Percentiles rank a stretch among this genome's conserved stretches.
These are phyloP conservation scores for Notolabrus celidotus DNA, from an alignment of 2,797 vertebrate species.

Conservation along the genomic window DNA sequence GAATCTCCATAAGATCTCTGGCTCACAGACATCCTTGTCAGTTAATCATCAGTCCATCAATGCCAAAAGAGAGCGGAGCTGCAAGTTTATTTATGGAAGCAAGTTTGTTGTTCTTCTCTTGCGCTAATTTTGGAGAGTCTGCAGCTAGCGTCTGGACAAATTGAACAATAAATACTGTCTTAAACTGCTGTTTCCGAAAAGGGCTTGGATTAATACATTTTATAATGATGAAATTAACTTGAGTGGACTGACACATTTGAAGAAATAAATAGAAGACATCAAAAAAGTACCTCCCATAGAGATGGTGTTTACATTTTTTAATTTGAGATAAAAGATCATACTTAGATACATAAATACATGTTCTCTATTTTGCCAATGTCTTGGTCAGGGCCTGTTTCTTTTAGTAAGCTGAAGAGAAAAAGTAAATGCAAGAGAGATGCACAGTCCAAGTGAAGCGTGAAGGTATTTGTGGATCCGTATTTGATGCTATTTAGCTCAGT, in stretches of 20 bases:
- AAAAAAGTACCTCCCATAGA: too few relatives aligned
- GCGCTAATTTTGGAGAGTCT: slow-evolving; percentile 55
- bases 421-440: not conserved
- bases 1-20: slow-evolving; percentile 32
- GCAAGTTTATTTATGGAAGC: slow-evolving; percentile 60
- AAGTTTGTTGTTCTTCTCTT: slow-evolving; percentile 47
- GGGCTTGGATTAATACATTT: not conserved
- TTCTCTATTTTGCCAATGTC: too few relatives aligned
- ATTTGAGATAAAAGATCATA: not conserved
- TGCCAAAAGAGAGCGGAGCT: slow-evolving; percentile 36
- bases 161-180: not conserved
- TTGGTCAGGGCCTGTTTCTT: too few relatives aligned
- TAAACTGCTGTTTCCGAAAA: not conserved
- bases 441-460: slow-evolving; percentile 14
- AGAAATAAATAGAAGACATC: too few relatives aligned
- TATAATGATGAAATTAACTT: too few relatives aligned
- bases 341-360: too few relatives aligned
- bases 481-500: slow-evolving; percentile 22
- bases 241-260: too few relatives aligned
- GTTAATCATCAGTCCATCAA: slow-evolving; percentile 59
- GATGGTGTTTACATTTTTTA: too few relatives aligned
- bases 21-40: slow-evolving; percentile 38
- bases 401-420: not conserved
- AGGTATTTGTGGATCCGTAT: slow-evolving; percentile 30
- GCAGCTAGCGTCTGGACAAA: slow-evolving; percentile 16